phyloP scores from a whole-genome alignment of 2,888 invertebrate genomes.

The Alitta virens region DNA sequence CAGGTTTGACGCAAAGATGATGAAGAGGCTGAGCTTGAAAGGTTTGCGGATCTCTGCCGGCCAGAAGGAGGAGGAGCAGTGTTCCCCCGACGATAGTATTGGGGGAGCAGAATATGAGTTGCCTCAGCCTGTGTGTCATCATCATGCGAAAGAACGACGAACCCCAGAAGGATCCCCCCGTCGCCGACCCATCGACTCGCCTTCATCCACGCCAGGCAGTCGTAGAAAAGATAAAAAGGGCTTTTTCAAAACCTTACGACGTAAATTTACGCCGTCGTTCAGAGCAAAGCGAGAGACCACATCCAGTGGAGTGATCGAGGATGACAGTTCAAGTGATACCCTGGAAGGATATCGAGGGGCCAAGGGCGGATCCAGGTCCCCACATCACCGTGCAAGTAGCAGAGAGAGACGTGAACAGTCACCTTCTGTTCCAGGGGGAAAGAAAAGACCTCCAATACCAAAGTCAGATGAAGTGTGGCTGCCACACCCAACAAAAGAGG shows the following conservation, averaged over 20 bases:
- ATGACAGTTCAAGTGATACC: slow-evolving; percentile 16
- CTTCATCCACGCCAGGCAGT: neutral
- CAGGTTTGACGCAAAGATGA: slow-evolving; percentile 7
- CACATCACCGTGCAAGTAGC: neutral
- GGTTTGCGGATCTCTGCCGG: slow-evolving; percentile 16
- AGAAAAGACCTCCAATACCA: neutral
- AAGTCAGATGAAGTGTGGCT: neutral
- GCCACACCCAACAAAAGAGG: slow-evolving; percentile 3
- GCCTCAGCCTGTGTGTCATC: neutral
- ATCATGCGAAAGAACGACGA: neutral
- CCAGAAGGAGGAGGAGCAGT: slow-evolving; percentile 9
- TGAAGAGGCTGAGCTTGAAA: slow-evolving; percentile 23
- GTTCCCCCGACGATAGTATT: slow-evolving; percentile 1
- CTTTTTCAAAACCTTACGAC: slow-evolving; percentile 22
- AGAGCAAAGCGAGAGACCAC: slow-evolving; percentile 9
- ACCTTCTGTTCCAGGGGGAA: neutral
- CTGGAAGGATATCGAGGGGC: slow-evolving; percentile 8
- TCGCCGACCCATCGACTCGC: neutral
- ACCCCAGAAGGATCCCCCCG: neutral
- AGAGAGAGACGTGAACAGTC: neutral
- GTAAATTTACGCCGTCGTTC: slow-evolving; percentile 13
- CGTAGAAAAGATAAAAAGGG: slow-evolving; percentile 19
- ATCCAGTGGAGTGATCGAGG: slow-evolving; percentile 4
- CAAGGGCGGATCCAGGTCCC: slow-evolving; percentile 2
- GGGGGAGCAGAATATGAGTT: slow-evolving; percentile 1